phyloP scores from a whole-genome alignment of 2,113 vertebrate species.

The Turnix velox region DNA sequence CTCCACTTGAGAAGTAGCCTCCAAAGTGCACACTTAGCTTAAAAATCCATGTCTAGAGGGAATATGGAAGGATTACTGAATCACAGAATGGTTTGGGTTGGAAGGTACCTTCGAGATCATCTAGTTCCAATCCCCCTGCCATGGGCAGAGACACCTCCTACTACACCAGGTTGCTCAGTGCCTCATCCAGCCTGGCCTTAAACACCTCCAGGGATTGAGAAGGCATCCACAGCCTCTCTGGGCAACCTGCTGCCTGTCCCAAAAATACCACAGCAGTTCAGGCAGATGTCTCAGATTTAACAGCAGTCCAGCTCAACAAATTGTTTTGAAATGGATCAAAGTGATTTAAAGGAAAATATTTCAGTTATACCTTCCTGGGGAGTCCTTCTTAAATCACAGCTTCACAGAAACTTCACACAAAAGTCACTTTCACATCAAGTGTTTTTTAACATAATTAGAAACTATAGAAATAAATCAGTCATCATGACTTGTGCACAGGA shows the following conservation, averaged over 20 bases:
- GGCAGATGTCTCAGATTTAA: neutral
- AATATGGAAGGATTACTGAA: neutral
- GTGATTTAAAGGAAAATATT: conserved; percentile 30
- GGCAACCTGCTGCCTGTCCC: neutral
- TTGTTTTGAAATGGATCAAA: conserved; percentile 12
- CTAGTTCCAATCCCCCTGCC: too few relatives aligned
- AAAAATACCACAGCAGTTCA: neutral
- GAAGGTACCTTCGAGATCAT: too few relatives aligned
- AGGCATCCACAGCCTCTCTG: too few relatives aligned
- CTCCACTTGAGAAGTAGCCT: neutral
- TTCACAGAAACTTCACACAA: neutral
- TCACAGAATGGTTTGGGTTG: too few relatives aligned
- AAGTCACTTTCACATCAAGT: conserved; percentile 41
- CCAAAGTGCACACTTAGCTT: neutral
- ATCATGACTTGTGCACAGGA: conserved; percentile 44
- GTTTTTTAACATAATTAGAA: conserved; percentile 54
- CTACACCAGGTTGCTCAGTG: too few relatives aligned
- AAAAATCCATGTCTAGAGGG: neutral
- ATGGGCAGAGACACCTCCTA: too few relatives aligned
- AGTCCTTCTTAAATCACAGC: conserved; percentile 5
- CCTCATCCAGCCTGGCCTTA: too few relatives aligned
- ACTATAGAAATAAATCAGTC: conserved; percentile 55
- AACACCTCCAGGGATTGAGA: too few relatives aligned
- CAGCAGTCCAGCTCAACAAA: neutral
- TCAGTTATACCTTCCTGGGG: neutral